phyloP scores from a whole-genome alignment of 1,140 invertebrate genomes.

The Platyscapa corneri region DNA sequence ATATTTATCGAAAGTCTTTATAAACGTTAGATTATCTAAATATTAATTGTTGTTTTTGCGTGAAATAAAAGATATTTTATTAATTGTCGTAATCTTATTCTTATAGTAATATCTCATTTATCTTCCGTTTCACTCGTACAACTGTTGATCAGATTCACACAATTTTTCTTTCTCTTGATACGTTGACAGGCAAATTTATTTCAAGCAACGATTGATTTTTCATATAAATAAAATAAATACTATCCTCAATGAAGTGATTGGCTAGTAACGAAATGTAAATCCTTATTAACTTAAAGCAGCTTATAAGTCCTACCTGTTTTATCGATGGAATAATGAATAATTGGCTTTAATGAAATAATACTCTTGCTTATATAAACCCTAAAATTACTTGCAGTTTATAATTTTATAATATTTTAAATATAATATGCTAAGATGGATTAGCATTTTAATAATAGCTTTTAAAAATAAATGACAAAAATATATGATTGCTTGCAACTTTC shows the following conservation, averaged over 20 bases:
- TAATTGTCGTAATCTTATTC: neutral
- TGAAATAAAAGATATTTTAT: too few species aligned
- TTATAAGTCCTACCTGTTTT: neutral
- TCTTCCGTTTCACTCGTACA: neutral
- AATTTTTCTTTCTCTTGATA: neutral
- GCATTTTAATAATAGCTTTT: neutral
- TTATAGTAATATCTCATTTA: neutral
- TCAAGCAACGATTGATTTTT: neutral
- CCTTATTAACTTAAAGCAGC: neutral
- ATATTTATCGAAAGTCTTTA: too few species aligned
- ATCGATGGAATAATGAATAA: neutral
- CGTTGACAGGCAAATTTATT: neutral
- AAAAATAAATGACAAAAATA: neutral
- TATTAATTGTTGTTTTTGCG: too few species aligned
- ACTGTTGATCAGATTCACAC: neutral
- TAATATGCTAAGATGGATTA: neutral
- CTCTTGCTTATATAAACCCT: neutral
- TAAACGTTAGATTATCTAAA: too few species aligned
- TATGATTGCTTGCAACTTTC: neutral
- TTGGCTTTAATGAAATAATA: neutral
- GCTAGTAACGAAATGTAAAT: neutral
- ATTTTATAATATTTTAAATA: neutral
- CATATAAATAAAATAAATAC: neutral
- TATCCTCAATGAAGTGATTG: neutral
- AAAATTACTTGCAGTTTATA: neutral